Percentiles rank a stretch among this genome's conserved stretches.
phyloP scores from a whole-genome alignment of 2,113 vertebrate genomes.

The Dromas ardeola region DNA sequence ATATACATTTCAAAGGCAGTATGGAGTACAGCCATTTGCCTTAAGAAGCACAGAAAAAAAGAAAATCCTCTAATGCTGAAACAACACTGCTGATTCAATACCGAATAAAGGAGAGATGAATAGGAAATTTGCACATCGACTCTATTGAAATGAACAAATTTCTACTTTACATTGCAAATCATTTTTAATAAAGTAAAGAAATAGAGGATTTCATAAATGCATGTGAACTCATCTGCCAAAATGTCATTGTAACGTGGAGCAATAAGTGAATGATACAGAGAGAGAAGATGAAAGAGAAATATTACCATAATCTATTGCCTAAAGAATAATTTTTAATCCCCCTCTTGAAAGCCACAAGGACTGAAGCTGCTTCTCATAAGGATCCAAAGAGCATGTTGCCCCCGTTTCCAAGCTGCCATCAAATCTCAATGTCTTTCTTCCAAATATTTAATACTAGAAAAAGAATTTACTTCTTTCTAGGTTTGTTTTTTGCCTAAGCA shows the following conservation, averaged over 20 bases:
- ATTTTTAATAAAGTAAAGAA: slow-evolving; percentile 20
- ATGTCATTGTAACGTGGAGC: neutral
- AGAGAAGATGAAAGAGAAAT: slow-evolving; percentile 13
- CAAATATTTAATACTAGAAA: neutral
- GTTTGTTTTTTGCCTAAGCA: neutral
- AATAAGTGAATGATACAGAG: neutral
- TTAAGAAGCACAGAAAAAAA: slow-evolving; percentile 1
- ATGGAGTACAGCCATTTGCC: neutral
- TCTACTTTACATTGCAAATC: slow-evolving; percentile 20
- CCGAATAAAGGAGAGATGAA: neutral
- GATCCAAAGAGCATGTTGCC: neutral
- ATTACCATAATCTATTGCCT: neutral
- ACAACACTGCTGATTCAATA: slow-evolving; percentile 2
- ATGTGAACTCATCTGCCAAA: neutral
- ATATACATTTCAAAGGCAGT: neutral
- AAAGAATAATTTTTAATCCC: neutral
- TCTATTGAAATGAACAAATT: neutral
- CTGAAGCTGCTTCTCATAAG: neutral
- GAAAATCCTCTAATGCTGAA: slow-evolving; percentile 3
- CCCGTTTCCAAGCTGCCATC: neutral
- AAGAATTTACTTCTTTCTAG: neutral
- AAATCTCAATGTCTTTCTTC: neutral
- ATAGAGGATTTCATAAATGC: neutral
- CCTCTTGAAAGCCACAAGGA: neutral
- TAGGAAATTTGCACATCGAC: slow-evolving; percentile 3